Base-by-base conservation (phyloP, 2,888 invertebrate species). In the Ecdyonurus torrentis region DNA sequence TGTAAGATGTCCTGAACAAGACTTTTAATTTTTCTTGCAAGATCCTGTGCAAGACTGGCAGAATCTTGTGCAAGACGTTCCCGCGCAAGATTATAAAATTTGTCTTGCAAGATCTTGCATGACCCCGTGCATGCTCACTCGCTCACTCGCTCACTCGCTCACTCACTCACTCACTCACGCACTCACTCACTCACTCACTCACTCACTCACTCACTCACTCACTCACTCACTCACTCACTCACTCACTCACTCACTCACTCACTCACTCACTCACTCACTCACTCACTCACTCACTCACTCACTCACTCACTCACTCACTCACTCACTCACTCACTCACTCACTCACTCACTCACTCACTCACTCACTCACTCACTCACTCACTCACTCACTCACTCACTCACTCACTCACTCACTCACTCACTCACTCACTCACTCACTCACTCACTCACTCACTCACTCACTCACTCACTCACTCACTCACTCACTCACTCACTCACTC, bases 161-260 rank as follows among this genome's bases (percentile, higher is more conserved):
- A n/a, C n/a, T n/a, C n/a, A n/a, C n/a, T n/a, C n/a, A n/a, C n/a
- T n/a, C n/a, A n/a, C n/a, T n/a, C n/a, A n/a, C n/a, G n/a, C n/a
- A n/a, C n/a, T n/a, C n/a, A n/a, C n/a, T n/a, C n/a, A n/a, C n/a
- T n/a, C n/a, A 63, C 62, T 58, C 63, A 63, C 62, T 62, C 60
- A 23, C 23, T 24, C 25, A 60, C 25, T 24, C 60, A 23, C 25
- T 60, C 60, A 23, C 25, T 60, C 60, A 60, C 60, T 60, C 22
- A 60, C 60, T 60, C 60, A 60, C 60, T 60, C 60, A 60, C 25
- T 24, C 60, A 60, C 22, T 24, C 60, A 23, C 60, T 60, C 60
- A 23, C 25, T 60, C 60, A 60, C 60, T 24, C 60, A 60, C 60
- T 60, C 25, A 60, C 60, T 60, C 60, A 23, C 25, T 60, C 25